Percentiles rank a stretch among this genome's conserved stretches.
Conservation (phyloP, 1,140 invertebrate species). For the Atopsyche davidsoni region DNA sequence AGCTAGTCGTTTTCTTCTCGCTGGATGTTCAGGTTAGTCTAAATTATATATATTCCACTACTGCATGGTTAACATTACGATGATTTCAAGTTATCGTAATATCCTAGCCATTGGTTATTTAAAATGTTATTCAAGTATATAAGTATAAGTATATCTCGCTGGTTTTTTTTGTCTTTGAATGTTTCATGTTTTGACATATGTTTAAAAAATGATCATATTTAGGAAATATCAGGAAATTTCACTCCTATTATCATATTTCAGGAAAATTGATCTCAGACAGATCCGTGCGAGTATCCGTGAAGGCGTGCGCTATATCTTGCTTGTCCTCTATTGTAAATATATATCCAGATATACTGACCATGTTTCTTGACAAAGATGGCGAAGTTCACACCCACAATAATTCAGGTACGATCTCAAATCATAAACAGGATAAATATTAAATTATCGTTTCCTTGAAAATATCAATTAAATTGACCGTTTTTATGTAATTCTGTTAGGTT, state of each 20-base stretch:
- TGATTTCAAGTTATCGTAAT: too few relatives aligned
- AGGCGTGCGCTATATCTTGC: constrained; percentile 73
- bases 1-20: constrained; percentile 67
- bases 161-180: too few relatives aligned
- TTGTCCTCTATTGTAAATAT: constrained; percentile 62
- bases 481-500: not conserved
- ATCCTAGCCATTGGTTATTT: too few relatives aligned
- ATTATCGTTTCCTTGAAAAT: not conserved
- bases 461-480: not conserved
- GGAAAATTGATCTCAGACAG: constrained; percentile 45
- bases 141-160: too few relatives aligned
- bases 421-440: not conserved
- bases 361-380: constrained; percentile 53
- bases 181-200: too few relatives aligned
- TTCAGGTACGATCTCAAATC: constrained; percentile 35
- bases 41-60: too few relatives aligned
- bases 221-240: too few relatives aligned
- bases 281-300: constrained; percentile 73
- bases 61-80: too few relatives aligned
- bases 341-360: constrained; percentile 62
- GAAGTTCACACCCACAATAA: constrained; percentile 42
- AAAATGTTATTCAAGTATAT: too few relatives aligned
- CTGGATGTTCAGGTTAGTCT: constrained; percentile 49
- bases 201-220: too few relatives aligned
- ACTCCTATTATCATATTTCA: too few relatives aligned